Evolutionary conservation across 2,797 vertebrate genomes (phyloP), one percentile per base, ranked within the genome.

Genomic region (Podarcis siculus): DNA sequence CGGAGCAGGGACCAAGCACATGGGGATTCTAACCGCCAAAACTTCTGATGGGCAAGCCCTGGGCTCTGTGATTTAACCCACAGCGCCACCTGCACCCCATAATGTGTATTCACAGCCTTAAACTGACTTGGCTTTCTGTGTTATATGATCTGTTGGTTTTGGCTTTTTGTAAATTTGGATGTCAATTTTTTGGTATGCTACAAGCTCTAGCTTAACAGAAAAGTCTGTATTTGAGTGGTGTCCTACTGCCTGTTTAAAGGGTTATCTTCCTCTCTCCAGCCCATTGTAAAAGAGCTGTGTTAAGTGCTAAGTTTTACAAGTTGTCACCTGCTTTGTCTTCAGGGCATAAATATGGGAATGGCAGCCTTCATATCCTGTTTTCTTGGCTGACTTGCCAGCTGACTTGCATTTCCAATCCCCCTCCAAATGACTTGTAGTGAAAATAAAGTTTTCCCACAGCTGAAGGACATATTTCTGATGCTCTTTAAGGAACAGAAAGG

Each of bases 381-480:
- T 42, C 25, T 76, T 89, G 87, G 79, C 83, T 91, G 88, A 49
- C 79, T 4, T 80, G 12, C 84, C 88, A 86, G 79, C 85, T 91
- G 88, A 49, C 79, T 4, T 80, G 12, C 84, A 3, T 86, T n/a
- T 93, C 89, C 95, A 90, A 89, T 94, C 86, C 83, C 92, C 49
- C 49, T 73, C 32, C 35, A 21, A 37, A 89, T 92, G 90, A 45
- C 45, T 21, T 87, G 76, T 94, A 87, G 78, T 88, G 93, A 72
- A 83, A 95, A 90, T 88, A 94, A 95, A 96, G 86, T 86, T 21
- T 88, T 3, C 37, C 39, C 88, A 87, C 77, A 73, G 58, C 9
- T 61, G 78, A 32, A 6, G 19, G 30, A 64, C 15, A 95, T 94
- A 90, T 91, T 15, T 87, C 85, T 89, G 72, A 73, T 30, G 67